phyloP scores from a whole-genome alignment of 2,797 vertebrate species.

The Etheostoma perlongum region DNA sequence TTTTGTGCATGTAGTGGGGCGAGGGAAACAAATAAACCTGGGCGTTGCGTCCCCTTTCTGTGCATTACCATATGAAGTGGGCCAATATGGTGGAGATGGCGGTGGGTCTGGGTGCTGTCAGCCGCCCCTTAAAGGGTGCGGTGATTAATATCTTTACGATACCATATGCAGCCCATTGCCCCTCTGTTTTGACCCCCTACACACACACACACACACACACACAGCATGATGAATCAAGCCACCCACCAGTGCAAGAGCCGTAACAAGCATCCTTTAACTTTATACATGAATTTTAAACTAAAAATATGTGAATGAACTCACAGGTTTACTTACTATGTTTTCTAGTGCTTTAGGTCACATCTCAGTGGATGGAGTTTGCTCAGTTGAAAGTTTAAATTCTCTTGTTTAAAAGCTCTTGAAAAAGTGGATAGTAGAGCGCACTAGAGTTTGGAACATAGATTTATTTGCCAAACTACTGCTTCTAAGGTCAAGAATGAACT shows the following conservation, averaged over 20 bases:
- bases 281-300: not conserved
- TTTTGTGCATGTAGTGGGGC: constrained; percentile 82
- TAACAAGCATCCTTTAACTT: constrained; percentile 14
- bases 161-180: constrained; percentile 86
- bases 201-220: constrained; percentile 48
- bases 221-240: constrained; percentile 71
- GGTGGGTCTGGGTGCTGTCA: constrained; percentile 92
- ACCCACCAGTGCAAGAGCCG: constrained; percentile 66
- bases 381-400: not conserved
- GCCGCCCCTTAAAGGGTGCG: constrained; percentile 86
- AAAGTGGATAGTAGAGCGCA: not conserved
- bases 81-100: constrained; percentile 86
- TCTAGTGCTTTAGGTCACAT: not conserved
- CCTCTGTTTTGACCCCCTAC: constrained; percentile 74
- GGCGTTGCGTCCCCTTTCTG: constrained; percentile 78
- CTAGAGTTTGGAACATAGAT: not conserved
- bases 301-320: constrained; percentile 1
- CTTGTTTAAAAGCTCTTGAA: not conserved
- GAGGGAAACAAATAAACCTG: constrained; percentile 87
- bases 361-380: not conserved
- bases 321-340: not conserved
- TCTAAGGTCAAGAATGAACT: not conserved
- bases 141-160: constrained; percentile 99
- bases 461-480: not conserved
- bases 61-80: constrained; percentile 97